phyloP scores from a whole-genome alignment of 2,113 vertebrate genomes.

The Pollimyrus isidori region DNA sequence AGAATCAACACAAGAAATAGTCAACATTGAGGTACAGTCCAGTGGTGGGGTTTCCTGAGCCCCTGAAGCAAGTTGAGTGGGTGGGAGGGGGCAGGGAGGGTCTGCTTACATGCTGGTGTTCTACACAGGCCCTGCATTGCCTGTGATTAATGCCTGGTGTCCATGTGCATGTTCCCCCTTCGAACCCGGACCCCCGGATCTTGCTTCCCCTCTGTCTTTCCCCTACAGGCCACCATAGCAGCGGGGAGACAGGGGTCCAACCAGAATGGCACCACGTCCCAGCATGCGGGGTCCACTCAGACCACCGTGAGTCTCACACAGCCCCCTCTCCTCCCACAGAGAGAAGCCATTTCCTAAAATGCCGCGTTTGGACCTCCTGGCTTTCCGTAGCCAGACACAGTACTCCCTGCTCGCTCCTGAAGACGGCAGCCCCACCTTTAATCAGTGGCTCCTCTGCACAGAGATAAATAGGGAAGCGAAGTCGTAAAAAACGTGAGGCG shows the following conservation, averaged over 20 bases:
- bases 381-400: background rate
- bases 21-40: background rate
- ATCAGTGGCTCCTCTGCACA: background rate
- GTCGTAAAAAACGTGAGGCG: background rate
- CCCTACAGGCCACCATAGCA: constrained; percentile 75
- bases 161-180: background rate
- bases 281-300: constrained; percentile 65
- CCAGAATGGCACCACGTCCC: constrained; percentile 62
- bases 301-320: constrained; percentile 68
- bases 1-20: background rate
- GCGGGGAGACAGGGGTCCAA: constrained; percentile 73
- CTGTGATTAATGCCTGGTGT: background rate
- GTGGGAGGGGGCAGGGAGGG: background rate
- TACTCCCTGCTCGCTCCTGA: background rate
- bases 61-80: background rate
- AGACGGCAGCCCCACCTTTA: background rate
- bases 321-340: background rate
- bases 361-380: background rate
- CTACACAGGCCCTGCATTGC: background rate
- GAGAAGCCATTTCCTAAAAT: background rate
- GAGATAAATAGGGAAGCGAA: background rate
- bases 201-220: background rate
- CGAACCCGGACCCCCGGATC: background rate
- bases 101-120: background rate
- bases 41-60: background rate